Base-by-base conservation (phyloP, 1,140 invertebrate genomes). In the Chrysomallon squamiferum region DNA sequence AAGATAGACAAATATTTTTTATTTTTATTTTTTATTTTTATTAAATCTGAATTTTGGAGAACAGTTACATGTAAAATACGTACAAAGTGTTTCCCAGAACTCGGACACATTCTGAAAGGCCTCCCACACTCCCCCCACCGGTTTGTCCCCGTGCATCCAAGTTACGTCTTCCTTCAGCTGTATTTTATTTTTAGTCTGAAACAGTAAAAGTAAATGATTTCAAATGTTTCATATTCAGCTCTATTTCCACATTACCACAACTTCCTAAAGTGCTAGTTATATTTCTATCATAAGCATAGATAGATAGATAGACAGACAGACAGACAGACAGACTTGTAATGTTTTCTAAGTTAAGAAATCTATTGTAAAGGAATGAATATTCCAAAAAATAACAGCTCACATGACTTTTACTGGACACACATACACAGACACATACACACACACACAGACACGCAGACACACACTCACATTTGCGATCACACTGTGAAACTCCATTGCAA, bases 351-450 rank as follows among this genome's bases (percentile, higher is more conserved):
- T 22, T 20, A n/a, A n/a, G 27, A 27, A 27, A 11, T n/a, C 9
- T n/a, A 20, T 13, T 0, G n/a, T n/a, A 57, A 7, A 27, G 30
- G n/a, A 32, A 6, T 3, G n/a, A 43, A 9, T 11, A 43, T n/a
- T n/a, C 41, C 41, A 9, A 43, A 9, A 43, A 9, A 43, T 43
- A 43, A 9, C 9, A 9, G n/a, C 41, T 11, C 41, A 43, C 41
- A 43, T n/a, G n/a, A n/a, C n/a, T n/a, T n/a, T n/a, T n/a, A n/a
- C n/a, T n/a, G n/a, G 9, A 2, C 25, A 54, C 2, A 43, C 41
- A 57, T n/a, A 13, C 49, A 64, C 22, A 58, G 20, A 43, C n/a
- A 60, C 41, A 60, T 11, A 43, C 41, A 43, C 7, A 62, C 60
- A 62, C 7, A 49, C 29, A 62, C 22, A 49, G 27, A 52, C 41